Percentiles rank a stretch among this genome's conserved stretches.
These are phyloP conservation scores for Acipenser transmontanus DNA, from an alignment of 2,797 vertebrate genomes.

Conservation along the genomic window DNA sequence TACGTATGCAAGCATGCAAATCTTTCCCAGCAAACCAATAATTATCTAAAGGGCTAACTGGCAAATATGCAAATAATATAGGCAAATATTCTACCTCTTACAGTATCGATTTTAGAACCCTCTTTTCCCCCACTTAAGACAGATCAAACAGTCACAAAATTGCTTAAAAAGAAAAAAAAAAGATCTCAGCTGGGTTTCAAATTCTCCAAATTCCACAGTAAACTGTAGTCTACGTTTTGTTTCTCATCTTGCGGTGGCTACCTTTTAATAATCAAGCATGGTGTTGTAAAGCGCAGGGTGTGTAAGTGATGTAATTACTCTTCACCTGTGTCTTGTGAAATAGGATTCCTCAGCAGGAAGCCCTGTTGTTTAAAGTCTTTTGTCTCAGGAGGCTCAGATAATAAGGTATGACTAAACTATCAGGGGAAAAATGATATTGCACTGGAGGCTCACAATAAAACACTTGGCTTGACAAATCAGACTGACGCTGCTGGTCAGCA, in stretches of 20 bases:
- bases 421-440: constrained; percentile 2
- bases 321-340: constrained; percentile 2
- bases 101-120: too few relatives aligned
- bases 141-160: too few relatives aligned
- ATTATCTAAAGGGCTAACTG: too few relatives aligned
- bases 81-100: too few relatives aligned
- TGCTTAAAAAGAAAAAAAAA: too few relatives aligned
- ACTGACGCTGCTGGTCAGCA: not conserved
- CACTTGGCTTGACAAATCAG: not conserved
- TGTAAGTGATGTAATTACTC: not conserved
- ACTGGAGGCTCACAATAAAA: not conserved
- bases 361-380: not conserved
- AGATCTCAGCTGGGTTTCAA: too few relatives aligned
- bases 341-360: not conserved
- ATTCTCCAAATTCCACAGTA: not conserved
- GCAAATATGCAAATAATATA: too few relatives aligned
- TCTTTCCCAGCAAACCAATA: too few relatives aligned
- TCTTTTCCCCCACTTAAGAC: too few relatives aligned
- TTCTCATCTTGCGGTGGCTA: not conserved
- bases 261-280: not conserved
- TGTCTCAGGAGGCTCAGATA: not conserved
- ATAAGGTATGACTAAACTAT: not conserved
- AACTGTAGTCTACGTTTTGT: not conserved
- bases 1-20: too few relatives aligned
- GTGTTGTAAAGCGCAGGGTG: not conserved